These are phyloP conservation scores for Cololabis saira DNA, from an alignment of 2,113 vertebrate genomes.

Conservation along the genomic window DNA sequence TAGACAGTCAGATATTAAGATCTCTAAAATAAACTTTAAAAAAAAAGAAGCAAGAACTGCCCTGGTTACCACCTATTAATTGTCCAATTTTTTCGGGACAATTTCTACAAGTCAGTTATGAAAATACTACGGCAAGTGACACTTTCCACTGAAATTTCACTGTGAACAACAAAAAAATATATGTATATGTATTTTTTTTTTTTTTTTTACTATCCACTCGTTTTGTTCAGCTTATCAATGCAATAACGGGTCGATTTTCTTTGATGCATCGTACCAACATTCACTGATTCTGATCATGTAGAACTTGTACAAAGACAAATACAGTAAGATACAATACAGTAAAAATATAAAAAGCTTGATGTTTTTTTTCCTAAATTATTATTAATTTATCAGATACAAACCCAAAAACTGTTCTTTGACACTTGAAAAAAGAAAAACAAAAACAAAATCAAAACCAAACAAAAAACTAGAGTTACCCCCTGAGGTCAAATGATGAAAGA, in stretches of 20 bases:
- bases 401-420: constrained; percentile 73
- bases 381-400: constrained; percentile 76
- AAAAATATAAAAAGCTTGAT: constrained; percentile 79
- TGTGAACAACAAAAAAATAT: constrained; percentile 47
- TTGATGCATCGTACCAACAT: constrained; percentile 80
- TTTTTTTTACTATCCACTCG: constrained; percentile 20
- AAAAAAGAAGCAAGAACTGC: constrained; percentile 43
- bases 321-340: constrained; percentile 81
- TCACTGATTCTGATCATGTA: constrained; percentile 78
- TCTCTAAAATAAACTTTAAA: constrained; percentile 42
- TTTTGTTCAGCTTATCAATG: constrained; percentile 81
- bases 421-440: constrained; percentile 29
- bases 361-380: constrained; percentile 53
- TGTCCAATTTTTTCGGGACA: constrained; percentile 49
- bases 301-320: constrained; percentile 83
- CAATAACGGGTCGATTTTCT: constrained; percentile 68
- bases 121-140: constrained; percentile 74
- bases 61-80: neutral
- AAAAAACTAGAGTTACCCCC: constrained; percentile 74
- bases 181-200: neutral
- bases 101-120: constrained; percentile 66
- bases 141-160: constrained; percentile 57
- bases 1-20: constrained; percentile 50
- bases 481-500: constrained; percentile 80
- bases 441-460: constrained; percentile 31